A percentile compares a stretch with the other conserved stretches of the same genome.
Conservation (phyloP, 1,140 invertebrate genomes). For the Nylanderia fulva region DNA sequence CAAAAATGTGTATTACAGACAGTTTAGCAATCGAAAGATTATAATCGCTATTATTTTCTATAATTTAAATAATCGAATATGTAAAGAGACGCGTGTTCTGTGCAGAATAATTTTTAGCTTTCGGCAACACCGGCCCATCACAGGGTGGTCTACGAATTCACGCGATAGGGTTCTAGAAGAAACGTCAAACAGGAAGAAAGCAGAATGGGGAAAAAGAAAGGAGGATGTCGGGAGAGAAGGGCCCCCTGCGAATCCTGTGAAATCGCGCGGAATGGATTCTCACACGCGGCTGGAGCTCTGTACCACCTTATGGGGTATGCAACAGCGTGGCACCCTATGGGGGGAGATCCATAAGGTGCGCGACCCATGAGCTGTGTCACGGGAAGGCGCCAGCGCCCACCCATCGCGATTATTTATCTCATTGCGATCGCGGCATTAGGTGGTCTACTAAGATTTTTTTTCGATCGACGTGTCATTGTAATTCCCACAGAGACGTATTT, state of each 20-base stretch:
- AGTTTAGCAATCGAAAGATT: background rate
- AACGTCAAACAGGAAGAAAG: slow-evolving; percentile 16
- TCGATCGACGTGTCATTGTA: slow-evolving; percentile 24
- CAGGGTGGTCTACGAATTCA: slow-evolving; percentile 9
- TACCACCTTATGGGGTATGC: slow-evolving; percentile 80
- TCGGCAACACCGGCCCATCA: slow-evolving; percentile 16
- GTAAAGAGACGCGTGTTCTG: background rate
- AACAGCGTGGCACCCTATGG: slow-evolving; percentile 70
- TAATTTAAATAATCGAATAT: background rate
- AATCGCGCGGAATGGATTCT: slow-evolving; percentile 84
- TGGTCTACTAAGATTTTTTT: slow-evolving; percentile 65
- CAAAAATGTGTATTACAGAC: background rate
- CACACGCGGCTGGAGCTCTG: slow-evolving; percentile 83
- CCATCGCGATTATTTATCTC: slow-evolving; percentile 82
- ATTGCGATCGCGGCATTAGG: slow-evolving; percentile 77
- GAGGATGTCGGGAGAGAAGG: background rate
- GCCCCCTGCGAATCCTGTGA: slow-evolving; percentile 81
- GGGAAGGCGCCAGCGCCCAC: slow-evolving; percentile 75
- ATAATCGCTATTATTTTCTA: background rate
- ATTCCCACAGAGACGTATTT: slow-evolving; percentile 33
- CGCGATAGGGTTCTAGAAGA: slow-evolving; percentile 13
- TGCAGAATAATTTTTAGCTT: slow-evolving; percentile 20
- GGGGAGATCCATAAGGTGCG: slow-evolving; percentile 66
- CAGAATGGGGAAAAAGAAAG: background rate
- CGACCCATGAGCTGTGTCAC: slow-evolving; percentile 58